These are phyloP conservation scores for Conopomorpha cramerella DNA, from an alignment of 1,140 invertebrate genomes.

Conservation along the genomic window DNA sequence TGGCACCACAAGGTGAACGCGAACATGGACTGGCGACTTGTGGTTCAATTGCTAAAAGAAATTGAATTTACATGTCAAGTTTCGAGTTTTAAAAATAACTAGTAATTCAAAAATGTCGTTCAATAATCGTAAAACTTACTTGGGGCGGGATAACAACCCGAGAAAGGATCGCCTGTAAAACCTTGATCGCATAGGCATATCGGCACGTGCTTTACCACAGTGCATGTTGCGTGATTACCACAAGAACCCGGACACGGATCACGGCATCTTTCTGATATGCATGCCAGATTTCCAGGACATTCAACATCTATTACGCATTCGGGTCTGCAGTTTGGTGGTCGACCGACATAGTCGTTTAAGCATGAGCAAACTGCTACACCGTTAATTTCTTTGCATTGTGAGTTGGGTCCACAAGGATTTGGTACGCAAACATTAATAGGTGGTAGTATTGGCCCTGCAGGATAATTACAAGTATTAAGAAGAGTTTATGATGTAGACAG, in stretches of 20 bases:
- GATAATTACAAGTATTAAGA: conserved; percentile 8
- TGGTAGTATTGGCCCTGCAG: conserved; percentile 31
- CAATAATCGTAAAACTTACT: conserved; percentile 39
- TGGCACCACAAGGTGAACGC: conserved; percentile 77
- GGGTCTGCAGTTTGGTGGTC: conserved; percentile 73
- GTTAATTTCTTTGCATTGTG: conserved; percentile 65
- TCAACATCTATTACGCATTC: conserved; percentile 74
- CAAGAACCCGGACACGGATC: conserved; percentile 78
- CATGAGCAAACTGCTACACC: conserved; percentile 70
- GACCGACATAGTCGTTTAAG: conserved; percentile 67
- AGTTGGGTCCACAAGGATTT: conserved; percentile 70
- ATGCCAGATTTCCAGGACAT: conserved; percentile 69
- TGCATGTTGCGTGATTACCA: conserved; percentile 69
- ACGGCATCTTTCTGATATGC: conserved; percentile 68
- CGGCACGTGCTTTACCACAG: conserved; percentile 71
- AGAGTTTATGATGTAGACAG: conserved; percentile 6
- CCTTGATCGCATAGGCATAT: conserved; percentile 70
- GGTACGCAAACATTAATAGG: conserved; percentile 60
- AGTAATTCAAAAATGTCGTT: no score
- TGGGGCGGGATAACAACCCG: conserved; percentile 63
- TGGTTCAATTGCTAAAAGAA: conserved; percentile 39
- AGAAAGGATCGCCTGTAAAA: conserved; percentile 76
- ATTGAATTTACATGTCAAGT: no score
- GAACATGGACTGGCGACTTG: conserved; percentile 63
- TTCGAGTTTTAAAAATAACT: no score